Percentiles rank a stretch among this genome's conserved stretches.
phyloP scores from a whole-genome alignment of 2,888 invertebrate species.

The Caenorhabditis sp. region DNA sequence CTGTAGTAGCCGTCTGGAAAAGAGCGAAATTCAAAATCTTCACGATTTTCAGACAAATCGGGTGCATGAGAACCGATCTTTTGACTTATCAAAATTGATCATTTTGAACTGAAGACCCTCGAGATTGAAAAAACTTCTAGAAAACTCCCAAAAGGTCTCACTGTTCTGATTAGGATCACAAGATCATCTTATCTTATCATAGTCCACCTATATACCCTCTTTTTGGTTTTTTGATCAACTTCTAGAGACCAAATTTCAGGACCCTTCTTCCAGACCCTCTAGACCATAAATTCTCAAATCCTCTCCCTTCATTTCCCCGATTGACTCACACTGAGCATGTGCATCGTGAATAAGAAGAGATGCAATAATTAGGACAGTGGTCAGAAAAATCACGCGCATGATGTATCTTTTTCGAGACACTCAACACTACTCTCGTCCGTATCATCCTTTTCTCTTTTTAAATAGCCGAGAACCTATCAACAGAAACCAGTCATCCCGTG shows the following conservation, averaged over 20 bases:
- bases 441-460: slow-evolving; percentile 17
- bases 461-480: slow-evolving; percentile 40
- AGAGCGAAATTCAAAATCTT: not conserved
- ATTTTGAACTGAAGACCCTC: too few species aligned
- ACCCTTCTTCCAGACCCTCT: too few species aligned
- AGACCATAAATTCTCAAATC: not conserved
- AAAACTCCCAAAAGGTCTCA: too few species aligned
- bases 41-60: too few species aligned
- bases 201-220: too few species aligned
- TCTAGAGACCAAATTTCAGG: not conserved
- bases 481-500: slow-evolving; percentile 45
- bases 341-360: slow-evolving; percentile 21
- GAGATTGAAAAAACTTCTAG: too few species aligned
- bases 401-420: slow-evolving; percentile 34
- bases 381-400: slow-evolving; percentile 46
- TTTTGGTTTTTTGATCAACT: too few species aligned
- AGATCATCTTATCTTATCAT: too few species aligned
- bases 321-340: slow-evolving; percentile 55
- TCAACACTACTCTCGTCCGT: slow-evolving; percentile 9
- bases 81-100: too few species aligned
- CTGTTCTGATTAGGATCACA: too few species aligned
- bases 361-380: slow-evolving; percentile 38
- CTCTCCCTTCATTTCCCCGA: not conserved
- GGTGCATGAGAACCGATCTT: too few species aligned
- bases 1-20: slow-evolving; percentile 49